Conservation (phyloP, 2,797 vertebrate genomes). For the Fringilla coelebs region DNA sequence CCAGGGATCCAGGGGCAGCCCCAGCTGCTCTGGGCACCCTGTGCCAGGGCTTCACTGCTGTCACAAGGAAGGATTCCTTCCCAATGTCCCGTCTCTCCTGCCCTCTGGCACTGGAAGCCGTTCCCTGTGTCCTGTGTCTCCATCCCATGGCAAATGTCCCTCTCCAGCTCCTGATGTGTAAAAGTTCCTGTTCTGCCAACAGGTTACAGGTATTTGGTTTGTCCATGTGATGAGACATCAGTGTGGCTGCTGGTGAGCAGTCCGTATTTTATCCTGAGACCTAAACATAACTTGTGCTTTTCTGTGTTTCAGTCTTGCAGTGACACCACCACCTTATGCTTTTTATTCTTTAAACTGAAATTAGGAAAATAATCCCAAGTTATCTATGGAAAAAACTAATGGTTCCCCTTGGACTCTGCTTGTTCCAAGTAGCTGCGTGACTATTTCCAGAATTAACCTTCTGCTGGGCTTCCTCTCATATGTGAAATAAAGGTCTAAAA, state of each 20-base stretch:
- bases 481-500: background rate
- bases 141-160: background rate
- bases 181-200: background rate
- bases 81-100: rapidly evolving
- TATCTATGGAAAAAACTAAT: background rate
- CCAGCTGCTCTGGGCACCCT: background rate
- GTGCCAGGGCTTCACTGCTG: rapidly evolving
- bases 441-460: background rate
- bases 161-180: background rate
- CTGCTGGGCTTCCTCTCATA: background rate
- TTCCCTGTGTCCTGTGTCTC: background rate
- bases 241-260: background rate
- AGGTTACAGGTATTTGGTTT: background rate
- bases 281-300: background rate
- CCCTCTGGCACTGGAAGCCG: background rate
- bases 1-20: background rate
- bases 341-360: background rate
- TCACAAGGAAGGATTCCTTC: background rate
- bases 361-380: background rate
- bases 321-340: background rate
- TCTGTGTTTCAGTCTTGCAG: background rate
- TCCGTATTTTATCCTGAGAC: background rate
- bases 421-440: background rate
- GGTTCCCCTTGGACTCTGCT: background rate
- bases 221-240: background rate